Conservation (phyloP, 1,140 invertebrate species). For the Lucilia cuprina region DNA sequence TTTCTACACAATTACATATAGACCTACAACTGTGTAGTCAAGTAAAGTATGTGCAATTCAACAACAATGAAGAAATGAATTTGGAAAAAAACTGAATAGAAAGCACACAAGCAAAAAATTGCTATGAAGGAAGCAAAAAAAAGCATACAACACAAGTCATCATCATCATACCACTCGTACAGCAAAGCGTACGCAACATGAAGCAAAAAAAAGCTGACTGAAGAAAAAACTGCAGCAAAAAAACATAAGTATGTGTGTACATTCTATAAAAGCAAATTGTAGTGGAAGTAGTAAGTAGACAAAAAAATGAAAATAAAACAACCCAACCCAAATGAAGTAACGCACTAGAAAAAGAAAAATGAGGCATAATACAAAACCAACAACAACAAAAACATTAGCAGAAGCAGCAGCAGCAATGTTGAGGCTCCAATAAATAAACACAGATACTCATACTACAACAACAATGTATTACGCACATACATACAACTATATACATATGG, state of each 20-base stretch:
- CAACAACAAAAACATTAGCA: not conserved
- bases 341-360: conserved; percentile 4
- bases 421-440: not conserved
- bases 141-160: not conserved
- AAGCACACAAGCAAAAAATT: not conserved
- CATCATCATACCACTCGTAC: too few species aligned
- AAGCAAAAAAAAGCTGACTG: not conserved
- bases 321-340: not conserved
- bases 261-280: not conserved
- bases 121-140: not conserved
- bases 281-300: not conserved
- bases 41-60: conserved; percentile 3
- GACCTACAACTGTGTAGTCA: not conserved
- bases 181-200: not conserved
- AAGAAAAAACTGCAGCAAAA: not conserved
- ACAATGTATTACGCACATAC: not conserved
- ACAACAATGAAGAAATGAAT: not conserved
- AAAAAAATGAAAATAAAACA: not conserved
- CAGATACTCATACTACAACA: not conserved
- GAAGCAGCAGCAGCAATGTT: not conserved
- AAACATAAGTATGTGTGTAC: too few species aligned
- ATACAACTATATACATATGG: too few species aligned
- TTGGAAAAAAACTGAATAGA: not conserved
- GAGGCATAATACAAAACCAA: not conserved
- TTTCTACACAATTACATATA: not conserved